Percentiles rank a stretch among this genome's conserved stretches.
These are phyloP conservation scores for Pantherophis alleghaniensis DNA, from an alignment of 2,797 vertebrate genomes.

Conservation along the genomic window DNA sequence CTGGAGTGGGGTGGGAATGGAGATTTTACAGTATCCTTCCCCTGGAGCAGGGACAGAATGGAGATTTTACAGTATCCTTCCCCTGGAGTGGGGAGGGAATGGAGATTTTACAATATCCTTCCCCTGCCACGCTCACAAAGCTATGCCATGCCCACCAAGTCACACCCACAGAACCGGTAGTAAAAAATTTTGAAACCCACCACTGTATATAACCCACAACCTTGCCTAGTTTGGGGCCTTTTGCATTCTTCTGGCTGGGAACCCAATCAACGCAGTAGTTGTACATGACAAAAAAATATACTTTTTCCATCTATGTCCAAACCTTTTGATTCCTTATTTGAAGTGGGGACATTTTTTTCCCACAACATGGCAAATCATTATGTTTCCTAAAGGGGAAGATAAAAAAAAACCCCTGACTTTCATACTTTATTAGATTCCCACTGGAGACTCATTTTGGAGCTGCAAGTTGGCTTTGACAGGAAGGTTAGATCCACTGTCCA, in stretches of 20 bases:
- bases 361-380: background rate
- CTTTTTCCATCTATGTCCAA: background rate
- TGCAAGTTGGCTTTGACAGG: conserved; percentile 16
- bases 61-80: too few relatives aligned
- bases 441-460: conserved; percentile 28
- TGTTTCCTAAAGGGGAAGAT: conserved; percentile 1
- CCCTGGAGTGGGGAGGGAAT: too few relatives aligned
- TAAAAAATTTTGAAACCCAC: too few relatives aligned
- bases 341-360: background rate
- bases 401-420: background rate
- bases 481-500: conserved; percentile 28
- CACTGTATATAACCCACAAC: background rate
- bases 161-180: too few relatives aligned
- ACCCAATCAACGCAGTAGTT: background rate
- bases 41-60: too few relatives aligned
- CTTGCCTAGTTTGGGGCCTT: background rate
- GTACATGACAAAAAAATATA: background rate
- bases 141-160: too few relatives aligned
- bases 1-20: too few relatives aligned
- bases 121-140: too few relatives aligned
- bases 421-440: conserved; percentile 16
- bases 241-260: background rate
- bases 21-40: too few relatives aligned
- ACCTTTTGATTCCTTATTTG: background rate
- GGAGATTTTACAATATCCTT: too few relatives aligned